These are phyloP conservation scores for Ranitomeya variabilis DNA, from an alignment of 2,113 vertebrate species.

Conservation along the genomic window DNA sequence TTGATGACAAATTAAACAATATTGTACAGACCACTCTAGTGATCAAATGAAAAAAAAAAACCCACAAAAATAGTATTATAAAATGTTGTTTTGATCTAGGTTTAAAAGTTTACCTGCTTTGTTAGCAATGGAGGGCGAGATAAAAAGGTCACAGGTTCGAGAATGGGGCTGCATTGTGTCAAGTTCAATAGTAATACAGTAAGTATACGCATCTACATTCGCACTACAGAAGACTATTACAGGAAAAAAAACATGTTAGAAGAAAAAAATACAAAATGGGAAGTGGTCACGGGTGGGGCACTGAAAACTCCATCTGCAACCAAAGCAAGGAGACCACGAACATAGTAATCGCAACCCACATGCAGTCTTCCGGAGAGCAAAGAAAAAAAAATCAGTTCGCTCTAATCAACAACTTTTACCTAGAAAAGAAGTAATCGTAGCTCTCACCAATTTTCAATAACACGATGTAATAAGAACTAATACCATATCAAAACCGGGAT, in stretches of 20 bases:
- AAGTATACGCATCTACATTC: slow-evolving; percentile 58
- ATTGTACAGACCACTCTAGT: background rate
- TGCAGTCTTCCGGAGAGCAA: slow-evolving; percentile 74
- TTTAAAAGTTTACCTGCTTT: slow-evolving; percentile 36
- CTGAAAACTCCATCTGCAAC: slow-evolving; percentile 72
- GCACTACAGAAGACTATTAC: background rate
- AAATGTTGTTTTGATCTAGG: background rate
- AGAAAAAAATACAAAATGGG: slow-evolving; percentile 67
- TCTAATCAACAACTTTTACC: slow-evolving; percentile 83
- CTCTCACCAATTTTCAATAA: background rate
- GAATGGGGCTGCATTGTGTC: slow-evolving; percentile 12
- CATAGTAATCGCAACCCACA: slow-evolving; percentile 81
- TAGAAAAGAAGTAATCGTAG: slow-evolving; percentile 71
- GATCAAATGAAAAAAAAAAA: background rate
- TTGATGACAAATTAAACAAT: no score
- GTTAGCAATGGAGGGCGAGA: background rate
- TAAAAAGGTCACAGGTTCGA: slow-evolving; percentile 35
- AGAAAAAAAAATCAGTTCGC: slow-evolving; percentile 76
- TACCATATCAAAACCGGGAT: no score
- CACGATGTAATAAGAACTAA: background rate
- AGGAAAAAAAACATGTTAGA: slow-evolving; percentile 44
- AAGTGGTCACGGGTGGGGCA: slow-evolving; percentile 87
- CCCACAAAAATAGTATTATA: background rate
- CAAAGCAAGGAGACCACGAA: slow-evolving; percentile 68
- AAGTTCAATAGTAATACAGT: background rate